Base-by-base conservation (phyloP, 2,113 vertebrate genomes). In the Nycticorax nycticorax region DNA sequence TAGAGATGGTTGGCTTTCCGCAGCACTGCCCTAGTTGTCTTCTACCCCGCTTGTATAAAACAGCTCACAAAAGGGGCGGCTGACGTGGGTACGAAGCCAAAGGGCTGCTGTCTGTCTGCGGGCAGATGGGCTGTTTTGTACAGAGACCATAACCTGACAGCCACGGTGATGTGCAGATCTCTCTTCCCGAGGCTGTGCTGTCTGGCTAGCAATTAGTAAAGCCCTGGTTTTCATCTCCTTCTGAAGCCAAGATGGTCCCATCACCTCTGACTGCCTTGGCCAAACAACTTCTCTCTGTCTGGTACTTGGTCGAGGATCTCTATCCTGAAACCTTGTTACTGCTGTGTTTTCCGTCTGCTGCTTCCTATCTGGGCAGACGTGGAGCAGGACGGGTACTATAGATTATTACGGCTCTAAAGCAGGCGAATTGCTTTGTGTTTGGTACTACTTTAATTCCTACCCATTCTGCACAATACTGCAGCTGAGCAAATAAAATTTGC, bases 81-180 rank as follows among this genome's bases (percentile, higher is more conserved):
- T 57, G 37, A 18, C 35, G 30, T 12, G 33, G 53, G 60, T 47
- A 19, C 16, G 15, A 5, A 0, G 12, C 63, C 1, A 4, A 74
- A 59, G 41, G 66, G 35, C 74, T 72, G 52, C 47, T 3, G 19
- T 12, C 52, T 69, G 64, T 35, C 62, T 39, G 48, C 3, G 18
- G 13, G 62, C 63, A 86, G 85, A 24, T 41, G 69, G 56, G 13
- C 16, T 24, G 7, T 17, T 72, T 32, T 68, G 66, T 27, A 21
- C 6, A 37, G 52, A 20, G 78, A 60, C 56, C 47, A 39, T 1
- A 69, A 84, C 69, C 66, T 0, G 0, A 83, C 47, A 79, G 66
- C 57, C 62, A 26, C 0, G 0, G 56, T 32, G 73, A 67, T 0
- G 2, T 48, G 47, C 69, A 66, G 81, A 41, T 39, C 48, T 27